Evolutionary conservation across 1,140 invertebrate species (phyloP).

Genomic region (Anastrepha ludens): DNA sequence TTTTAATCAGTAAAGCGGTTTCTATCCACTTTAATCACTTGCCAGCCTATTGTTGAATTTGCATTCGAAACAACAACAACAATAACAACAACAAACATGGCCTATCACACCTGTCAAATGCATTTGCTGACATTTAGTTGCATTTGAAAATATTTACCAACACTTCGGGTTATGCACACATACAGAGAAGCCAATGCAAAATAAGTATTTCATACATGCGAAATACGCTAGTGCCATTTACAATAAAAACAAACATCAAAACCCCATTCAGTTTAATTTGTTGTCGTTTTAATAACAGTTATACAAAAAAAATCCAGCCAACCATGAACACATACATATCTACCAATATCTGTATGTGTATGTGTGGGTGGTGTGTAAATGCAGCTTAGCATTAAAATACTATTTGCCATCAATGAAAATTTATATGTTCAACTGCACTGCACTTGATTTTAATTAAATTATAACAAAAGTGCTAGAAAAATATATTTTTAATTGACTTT

Average conservation of each 20-base stretch:
- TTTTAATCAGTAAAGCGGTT: neutral
- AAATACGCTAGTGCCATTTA: neutral
- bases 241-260: conserved; percentile 18
- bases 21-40: neutral
- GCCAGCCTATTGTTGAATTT: too few relatives aligned
- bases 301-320: neutral
- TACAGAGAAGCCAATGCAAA: neutral
- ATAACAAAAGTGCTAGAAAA: conserved; percentile 44
- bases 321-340: too few relatives aligned
- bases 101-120: neutral
- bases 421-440: neutral
- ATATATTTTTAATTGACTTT: conserved; percentile 43
- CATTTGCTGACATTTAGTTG: neutral
- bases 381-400: too few relatives aligned
- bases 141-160: conserved; percentile 22
- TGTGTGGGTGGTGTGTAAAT: neutral
- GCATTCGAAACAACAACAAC: neutral
- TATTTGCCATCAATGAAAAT: neutral
- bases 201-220: neutral
- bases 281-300: conserved; percentile 8
- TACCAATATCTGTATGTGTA: too few relatives aligned
- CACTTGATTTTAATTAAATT: conserved; percentile 34
- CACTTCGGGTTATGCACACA: neutral
- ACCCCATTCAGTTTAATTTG: conserved; percentile 32
- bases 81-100: neutral